Evolutionary conservation across 2,888 invertebrate genomes (phyloP).

Genomic region (Stictocephala bisonia): DNA sequence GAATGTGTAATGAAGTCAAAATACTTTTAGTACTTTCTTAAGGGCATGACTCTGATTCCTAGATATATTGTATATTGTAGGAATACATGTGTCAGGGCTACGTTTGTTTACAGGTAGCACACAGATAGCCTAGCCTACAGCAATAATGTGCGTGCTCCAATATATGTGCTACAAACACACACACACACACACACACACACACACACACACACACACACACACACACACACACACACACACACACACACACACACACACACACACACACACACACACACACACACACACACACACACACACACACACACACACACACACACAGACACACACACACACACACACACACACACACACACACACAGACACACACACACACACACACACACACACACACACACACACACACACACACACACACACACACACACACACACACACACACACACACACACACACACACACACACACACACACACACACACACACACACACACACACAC

Average conservation of each 20-base stretch:
- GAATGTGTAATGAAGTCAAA: too few species aligned
- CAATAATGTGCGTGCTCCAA: background rate
- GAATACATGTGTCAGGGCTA: background rate
- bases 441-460: slow-evolving; percentile 13
- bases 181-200: slow-evolving; percentile 19
- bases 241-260: slow-evolving; percentile 13
- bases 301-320: slow-evolving; percentile 16
- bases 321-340: slow-evolving; percentile 8
- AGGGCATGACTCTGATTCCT: too few species aligned
- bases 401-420: slow-evolving; percentile 24
- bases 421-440: slow-evolving; percentile 19
- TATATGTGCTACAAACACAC: too few species aligned
- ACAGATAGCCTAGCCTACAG: background rate
- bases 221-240: slow-evolving; percentile 19
- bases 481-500: slow-evolving; percentile 19
- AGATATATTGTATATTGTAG: too few species aligned
- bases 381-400: slow-evolving; percentile 25
- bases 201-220: slow-evolving; percentile 19
- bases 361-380: slow-evolving; percentile 20
- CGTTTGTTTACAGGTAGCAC: too few species aligned
- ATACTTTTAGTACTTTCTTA: too few species aligned
- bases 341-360: background rate
- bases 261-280: slow-evolving; percentile 19
- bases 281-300: slow-evolving; percentile 19
- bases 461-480: slow-evolving; percentile 19